Base-by-base conservation (phyloP, 2,113 vertebrate species). In the Gymnarchus niloticus region DNA sequence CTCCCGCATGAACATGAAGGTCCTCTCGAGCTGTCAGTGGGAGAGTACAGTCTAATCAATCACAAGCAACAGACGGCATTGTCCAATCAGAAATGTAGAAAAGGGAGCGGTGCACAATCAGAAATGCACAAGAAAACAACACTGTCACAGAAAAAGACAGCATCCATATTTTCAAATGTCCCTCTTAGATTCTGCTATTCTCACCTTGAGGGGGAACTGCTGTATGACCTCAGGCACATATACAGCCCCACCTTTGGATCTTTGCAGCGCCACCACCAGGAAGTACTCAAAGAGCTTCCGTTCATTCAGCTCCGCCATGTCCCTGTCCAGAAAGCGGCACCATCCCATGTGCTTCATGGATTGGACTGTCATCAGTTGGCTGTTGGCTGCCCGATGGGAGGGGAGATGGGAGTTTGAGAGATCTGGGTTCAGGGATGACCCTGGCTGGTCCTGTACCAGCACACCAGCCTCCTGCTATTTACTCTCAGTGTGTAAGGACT, bases 241-340 rank as follows among this genome's bases (percentile, higher is more conserved):
- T 10, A 94, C 91, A 28, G 89, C 91, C 3, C 96, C 94, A 0
- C 93, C 90, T 89, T 96, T 96, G 84, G 95, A 95, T 92, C 93
- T 96, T 88, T 97, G 96, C 91, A 98, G 89, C 0, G 96, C 96
- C 85, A 98, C 97, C 1, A 98, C 97, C 0, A 98, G 93, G 0
- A 98, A 98, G 85, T 95, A 97, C 77, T 98, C 97, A 48, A 98
- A 97, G 46, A 98, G 96, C 88, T 95, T 94, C 86, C 96, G 93
- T 89, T 97, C 94, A 87, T 94, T 95, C 10, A 93, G 93, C 28
- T 97, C 96, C 0, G 93, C 78, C 48, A 94, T 90, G 83, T 95
- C 94, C 21, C 92, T 89, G 89, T 96, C 96, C 83, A 94, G 83
- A 0, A 93, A 89, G 0, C 92, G 93, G 85, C 91, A 91, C 10